These are phyloP conservation scores for Chelonoidis abingdonii DNA, from an alignment of 2,113 vertebrate genomes.

Conservation along the genomic window DNA sequence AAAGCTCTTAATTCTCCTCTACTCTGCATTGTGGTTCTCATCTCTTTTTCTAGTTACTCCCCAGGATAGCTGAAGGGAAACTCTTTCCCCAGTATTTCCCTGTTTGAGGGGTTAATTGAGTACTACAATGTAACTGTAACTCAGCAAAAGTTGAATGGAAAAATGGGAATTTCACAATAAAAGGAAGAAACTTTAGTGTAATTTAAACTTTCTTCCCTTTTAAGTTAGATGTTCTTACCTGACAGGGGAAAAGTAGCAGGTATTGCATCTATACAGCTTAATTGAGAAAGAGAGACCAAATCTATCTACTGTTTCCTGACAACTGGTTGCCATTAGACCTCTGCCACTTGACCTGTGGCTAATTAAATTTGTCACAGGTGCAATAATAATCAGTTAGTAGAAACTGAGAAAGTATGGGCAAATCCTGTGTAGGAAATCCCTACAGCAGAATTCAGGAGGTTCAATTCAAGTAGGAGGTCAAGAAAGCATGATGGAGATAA, in stretches of 20 bases:
- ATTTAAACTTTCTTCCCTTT: constrained; percentile 26
- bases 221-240: constrained; percentile 2
- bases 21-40: not conserved
- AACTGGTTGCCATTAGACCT: constrained; percentile 1
- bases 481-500: constrained; percentile 53
- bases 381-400: constrained; percentile 23
- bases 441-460: not conserved
- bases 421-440: constrained; percentile 57
- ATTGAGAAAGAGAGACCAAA: constrained; percentile 25
- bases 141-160: constrained; percentile 21
- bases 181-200: not conserved
- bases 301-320: constrained; percentile 3
- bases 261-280: not conserved
- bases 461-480: constrained; percentile 33
- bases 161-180: not conserved
- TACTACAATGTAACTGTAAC: not conserved
- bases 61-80: constrained; percentile 33
- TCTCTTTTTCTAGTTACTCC: not conserved
- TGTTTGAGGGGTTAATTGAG: constrained; percentile 30
- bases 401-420: constrained; percentile 40
- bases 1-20: constrained; percentile 13
- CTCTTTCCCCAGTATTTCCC: constrained; percentile 13
- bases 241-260: constrained; percentile 29
- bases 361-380: constrained; percentile 48
- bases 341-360: not conserved